phyloP scores from a whole-genome alignment of 2,113 vertebrate genomes.

The Ictalurus punctatus region DNA sequence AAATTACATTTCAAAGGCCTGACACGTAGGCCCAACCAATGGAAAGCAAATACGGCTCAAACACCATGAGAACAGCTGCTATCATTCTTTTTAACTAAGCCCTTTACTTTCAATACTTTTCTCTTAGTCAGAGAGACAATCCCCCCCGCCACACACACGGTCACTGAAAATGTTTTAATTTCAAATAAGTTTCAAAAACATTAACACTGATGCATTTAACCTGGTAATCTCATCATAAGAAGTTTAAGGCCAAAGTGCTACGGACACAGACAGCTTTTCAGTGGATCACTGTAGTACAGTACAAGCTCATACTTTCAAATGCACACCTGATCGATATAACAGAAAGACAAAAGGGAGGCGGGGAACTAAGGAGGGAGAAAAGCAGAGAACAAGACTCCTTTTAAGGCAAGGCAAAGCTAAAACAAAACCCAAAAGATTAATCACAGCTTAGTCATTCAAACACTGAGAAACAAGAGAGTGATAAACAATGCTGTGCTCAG shows the following conservation, averaged over 20 bases:
- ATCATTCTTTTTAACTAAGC: conserved; percentile 17
- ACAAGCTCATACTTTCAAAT: conserved; percentile 1
- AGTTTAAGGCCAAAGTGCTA: conserved; percentile 8
- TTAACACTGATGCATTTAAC: conserved; percentile 33
- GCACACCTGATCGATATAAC: conserved; percentile 21
- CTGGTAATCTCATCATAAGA: conserved; percentile 14
- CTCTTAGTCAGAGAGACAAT: conserved; percentile 11
- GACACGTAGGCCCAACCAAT: conserved; percentile 24
- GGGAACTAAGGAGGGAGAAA: neutral
- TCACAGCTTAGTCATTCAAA: conserved; percentile 37
- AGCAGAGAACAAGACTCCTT: conserved; percentile 24
- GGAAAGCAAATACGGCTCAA: conserved; percentile 32
- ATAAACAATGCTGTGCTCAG: conserved; percentile 40
- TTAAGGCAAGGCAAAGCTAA: conserved; percentile 26
- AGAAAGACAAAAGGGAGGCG: conserved; percentile 26
- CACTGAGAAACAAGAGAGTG: conserved; percentile 14
- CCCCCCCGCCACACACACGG: neutral
- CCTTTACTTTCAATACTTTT: conserved; percentile 25
- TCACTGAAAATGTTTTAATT: conserved; percentile 38
- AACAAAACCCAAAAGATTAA: conserved; percentile 29
- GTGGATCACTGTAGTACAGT: neutral
- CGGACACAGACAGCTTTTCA: conserved; percentile 24
- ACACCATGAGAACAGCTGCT: conserved; percentile 31
- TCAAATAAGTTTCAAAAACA: conserved; percentile 27
- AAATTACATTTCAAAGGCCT: conserved; percentile 43